phyloP scores from a whole-genome alignment of 2,888 invertebrate genomes.

The Nephrocerus scutellatus region DNA sequence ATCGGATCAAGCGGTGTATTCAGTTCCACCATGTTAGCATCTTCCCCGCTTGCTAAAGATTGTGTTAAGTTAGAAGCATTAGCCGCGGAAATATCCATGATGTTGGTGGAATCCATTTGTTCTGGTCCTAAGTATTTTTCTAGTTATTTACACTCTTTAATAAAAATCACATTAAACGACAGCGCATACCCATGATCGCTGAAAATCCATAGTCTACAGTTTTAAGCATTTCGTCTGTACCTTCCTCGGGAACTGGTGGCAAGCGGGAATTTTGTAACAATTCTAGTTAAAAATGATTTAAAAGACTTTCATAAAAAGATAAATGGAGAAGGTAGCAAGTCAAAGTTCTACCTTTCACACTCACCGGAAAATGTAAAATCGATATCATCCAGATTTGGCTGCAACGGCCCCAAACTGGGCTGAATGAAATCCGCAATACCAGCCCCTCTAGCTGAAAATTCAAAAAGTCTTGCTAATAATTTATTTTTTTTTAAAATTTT shows the following conservation, averaged over 20 bases:
- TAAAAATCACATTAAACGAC: neutral
- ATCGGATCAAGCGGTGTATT: conserved; percentile 37
- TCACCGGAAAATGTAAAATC: conserved; percentile 75
- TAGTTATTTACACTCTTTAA: neutral
- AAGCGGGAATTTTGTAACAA: conserved; percentile 48
- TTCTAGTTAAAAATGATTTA: conserved; percentile 33
- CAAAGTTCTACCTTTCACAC: neutral
- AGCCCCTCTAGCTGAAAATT: conserved; percentile 56
- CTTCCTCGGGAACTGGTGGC: conserved; percentile 58
- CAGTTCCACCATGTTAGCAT: conserved; percentile 43
- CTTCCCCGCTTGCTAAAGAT: conserved; percentile 28
- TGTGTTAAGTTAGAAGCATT: conserved; percentile 21
- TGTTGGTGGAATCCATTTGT: conserved; percentile 36
- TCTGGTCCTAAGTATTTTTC: conserved; percentile 25
- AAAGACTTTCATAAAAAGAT: conserved; percentile 1
- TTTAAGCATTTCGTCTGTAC: conserved; percentile 54
- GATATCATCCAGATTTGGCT: conserved; percentile 93
- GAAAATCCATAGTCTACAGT: conserved; percentile 40
- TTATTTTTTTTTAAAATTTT: neutral
- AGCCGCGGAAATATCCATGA: conserved; percentile 36
- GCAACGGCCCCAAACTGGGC: conserved; percentile 92
- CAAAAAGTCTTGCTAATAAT: no score
- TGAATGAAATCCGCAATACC: conserved; percentile 95
- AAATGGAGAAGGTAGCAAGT: conserved; percentile 1
- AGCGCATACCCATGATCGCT: conserved; percentile 32